phyloP scores from a whole-genome alignment of 2,888 invertebrate species.

The Drymonia ruficornis region DNA sequence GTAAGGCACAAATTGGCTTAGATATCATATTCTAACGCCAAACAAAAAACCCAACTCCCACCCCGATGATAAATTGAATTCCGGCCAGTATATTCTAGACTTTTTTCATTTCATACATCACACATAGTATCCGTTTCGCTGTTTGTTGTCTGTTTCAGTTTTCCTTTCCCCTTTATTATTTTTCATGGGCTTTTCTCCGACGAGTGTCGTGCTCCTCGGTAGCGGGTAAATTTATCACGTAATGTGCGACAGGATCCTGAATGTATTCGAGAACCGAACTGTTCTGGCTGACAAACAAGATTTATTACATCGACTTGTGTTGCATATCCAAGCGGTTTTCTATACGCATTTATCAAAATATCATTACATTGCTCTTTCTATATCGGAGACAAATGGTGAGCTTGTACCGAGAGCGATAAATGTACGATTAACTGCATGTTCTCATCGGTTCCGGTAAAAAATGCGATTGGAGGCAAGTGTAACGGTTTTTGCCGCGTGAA shows the following conservation, averaged over 20 bases:
- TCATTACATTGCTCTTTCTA: constrained; percentile 41
- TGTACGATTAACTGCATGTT: constrained; percentile 28
- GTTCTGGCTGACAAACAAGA: constrained; percentile 56
- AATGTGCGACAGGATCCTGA: constrained; percentile 45
- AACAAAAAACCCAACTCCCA: background rate
- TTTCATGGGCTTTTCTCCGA: constrained; percentile 50
- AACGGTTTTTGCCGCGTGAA: constrained; percentile 20
- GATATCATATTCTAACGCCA: background rate
- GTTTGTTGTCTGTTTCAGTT: constrained; percentile 40
- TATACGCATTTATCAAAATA: constrained; percentile 49
- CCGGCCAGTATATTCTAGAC: constrained; percentile 13
- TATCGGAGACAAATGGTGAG: constrained; percentile 30
- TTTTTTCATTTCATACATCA: constrained; percentile 12
- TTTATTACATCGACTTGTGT: constrained; percentile 49
- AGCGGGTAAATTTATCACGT: constrained; percentile 55
- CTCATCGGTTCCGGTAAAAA: constrained; percentile 23
- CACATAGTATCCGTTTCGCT: constrained; percentile 42
- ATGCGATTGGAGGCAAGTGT: constrained; percentile 16
- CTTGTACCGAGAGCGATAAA: constrained; percentile 25
- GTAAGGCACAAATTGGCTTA: background rate
- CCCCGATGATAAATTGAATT: constrained; percentile 4
- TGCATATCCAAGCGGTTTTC: constrained; percentile 49
- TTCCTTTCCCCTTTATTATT: constrained; percentile 54
- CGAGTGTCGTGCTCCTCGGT: constrained; percentile 29
- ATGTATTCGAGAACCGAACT: constrained; percentile 46